Base-by-base conservation (phyloP, 2,888 invertebrate genomes). In the Ganaspis brasiliensis region DNA sequence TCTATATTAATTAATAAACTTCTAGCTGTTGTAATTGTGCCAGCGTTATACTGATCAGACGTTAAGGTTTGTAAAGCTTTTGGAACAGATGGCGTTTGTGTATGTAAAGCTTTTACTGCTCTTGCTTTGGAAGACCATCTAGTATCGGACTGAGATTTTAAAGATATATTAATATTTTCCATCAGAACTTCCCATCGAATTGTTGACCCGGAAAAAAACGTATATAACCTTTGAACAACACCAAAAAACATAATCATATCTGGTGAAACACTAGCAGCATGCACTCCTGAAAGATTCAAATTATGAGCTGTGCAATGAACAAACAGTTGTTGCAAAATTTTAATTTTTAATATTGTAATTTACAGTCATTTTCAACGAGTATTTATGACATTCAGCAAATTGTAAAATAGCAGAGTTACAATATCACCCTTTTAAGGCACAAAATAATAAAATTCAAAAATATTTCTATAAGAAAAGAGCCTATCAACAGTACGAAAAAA, bases 171-270 rank as follows among this genome's bases (percentile, higher is more conserved):
- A 2, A 31, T 12, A n/a, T 14, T n/a, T 31, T 63, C 16, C 55
- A 52, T 76, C 14, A 76, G 56, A 37, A 73, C 55, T 61, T 74
- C 57, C 75, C 75, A 77, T 14, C 77, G 71, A 16, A 63, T 67
- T 1, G 72, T 79, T 5, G 75, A 75, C 5, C 21, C n/a, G 9
- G 72, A 76, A 35, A 78, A 78, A 49, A 75, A 79, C 5, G 61
- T 19, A 45, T 49, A 79, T 14, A 72, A 19, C 10, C 26, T 6
- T 61, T 78, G 26, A 35, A 78, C 45, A n/a, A 57, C 75, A 40
- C 72, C 78, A 40, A 78, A 78, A 67, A 75, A 78, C 16, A 72
- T 78, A n/a, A 35, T 35, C 26, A 37, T 14, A 19, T 21, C 9
- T 19, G 45, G 14, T 19, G 45, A 21, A n/a, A 61, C 57, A 72